Evolutionary conservation across 2,113 vertebrate species (phyloP).

Genomic region (Sinocyclocheilus anshuiensis): DNA sequence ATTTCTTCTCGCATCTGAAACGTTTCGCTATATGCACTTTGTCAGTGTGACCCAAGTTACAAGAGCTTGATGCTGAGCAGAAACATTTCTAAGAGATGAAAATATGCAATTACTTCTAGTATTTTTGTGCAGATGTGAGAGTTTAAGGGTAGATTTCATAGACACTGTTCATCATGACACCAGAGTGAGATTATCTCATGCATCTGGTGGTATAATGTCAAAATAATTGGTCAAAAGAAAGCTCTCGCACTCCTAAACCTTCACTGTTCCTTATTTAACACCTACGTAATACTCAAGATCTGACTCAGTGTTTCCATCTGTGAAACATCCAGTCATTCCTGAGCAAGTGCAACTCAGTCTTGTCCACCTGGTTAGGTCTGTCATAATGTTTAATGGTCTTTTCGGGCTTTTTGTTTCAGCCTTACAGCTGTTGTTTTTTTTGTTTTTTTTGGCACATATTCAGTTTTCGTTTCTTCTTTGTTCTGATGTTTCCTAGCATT

Average conservation of each 20-base stretch:
- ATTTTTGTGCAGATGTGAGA: background rate
- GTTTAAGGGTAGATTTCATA: background rate
- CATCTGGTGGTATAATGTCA: background rate
- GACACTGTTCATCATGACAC: background rate
- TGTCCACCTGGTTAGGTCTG: too few relatives aligned
- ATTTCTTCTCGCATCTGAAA: background rate
- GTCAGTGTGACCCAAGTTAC: background rate
- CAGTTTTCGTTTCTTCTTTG: constrained; percentile 12
- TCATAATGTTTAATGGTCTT: background rate
- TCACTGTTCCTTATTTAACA: background rate
- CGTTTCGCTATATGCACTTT: background rate
- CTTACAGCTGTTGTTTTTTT: background rate
- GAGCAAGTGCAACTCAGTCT: background rate
- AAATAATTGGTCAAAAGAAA: background rate
- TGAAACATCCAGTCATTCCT: background rate
- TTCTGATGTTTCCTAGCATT: constrained; percentile 37
- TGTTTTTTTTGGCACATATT: background rate
- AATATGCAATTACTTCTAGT: background rate
- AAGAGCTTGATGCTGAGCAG: background rate
- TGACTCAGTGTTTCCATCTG: background rate
- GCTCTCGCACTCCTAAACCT: background rate
- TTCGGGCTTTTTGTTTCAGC: background rate
- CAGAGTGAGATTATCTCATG: background rate
- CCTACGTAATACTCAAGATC: background rate
- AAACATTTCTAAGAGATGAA: background rate